Percentiles rank a stretch among this genome's conserved stretches.
Evolutionary conservation across 1,140 invertebrate species (phyloP).

Genomic region (Procambarus clarkii): DNA sequence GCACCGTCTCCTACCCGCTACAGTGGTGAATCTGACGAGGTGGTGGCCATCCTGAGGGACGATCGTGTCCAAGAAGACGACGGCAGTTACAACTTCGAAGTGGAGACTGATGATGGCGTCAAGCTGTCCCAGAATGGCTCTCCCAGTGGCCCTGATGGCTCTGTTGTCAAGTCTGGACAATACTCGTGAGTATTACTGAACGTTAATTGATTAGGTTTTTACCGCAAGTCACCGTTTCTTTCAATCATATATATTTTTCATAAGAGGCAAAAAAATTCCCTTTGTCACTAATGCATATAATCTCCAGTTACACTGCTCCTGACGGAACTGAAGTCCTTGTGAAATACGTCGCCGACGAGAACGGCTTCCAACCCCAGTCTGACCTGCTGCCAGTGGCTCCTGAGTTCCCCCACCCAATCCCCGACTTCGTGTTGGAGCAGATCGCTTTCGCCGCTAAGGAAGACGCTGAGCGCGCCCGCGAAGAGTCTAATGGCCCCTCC

Average conservation of each 20-base stretch:
- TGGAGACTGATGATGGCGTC: conserved; percentile 48
- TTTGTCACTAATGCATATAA: not conserved
- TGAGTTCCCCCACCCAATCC: not conserved
- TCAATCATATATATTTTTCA: too few relatives aligned
- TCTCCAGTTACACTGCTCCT: conserved; percentile 35
- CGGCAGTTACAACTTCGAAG: conserved; percentile 43
- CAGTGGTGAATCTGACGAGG: not conserved
- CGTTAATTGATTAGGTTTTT: too few relatives aligned
- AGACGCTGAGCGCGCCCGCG: not conserved
- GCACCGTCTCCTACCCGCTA: not conserved
- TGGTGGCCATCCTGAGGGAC: conserved; percentile 1
- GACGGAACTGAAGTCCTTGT: conserved; percentile 7
- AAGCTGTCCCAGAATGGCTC: conserved; percentile 13
- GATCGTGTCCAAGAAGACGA: conserved; percentile 36
- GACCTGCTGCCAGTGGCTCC: conserved; percentile 40
- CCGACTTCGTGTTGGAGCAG: not conserved
- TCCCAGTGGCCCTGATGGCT: not conserved
- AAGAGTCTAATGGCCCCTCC: too few relatives aligned
- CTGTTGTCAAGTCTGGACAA: not conserved
- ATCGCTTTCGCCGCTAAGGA: not conserved
- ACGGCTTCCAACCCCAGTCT: conserved; percentile 43
- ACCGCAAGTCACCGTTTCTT: too few relatives aligned
- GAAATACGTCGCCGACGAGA: conserved; percentile 30
- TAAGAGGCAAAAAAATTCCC: too few relatives aligned
- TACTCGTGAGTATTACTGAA: not conserved